Conservation (phyloP, 2,113 vertebrate species). For the Hiodon tergisus region DNA sequence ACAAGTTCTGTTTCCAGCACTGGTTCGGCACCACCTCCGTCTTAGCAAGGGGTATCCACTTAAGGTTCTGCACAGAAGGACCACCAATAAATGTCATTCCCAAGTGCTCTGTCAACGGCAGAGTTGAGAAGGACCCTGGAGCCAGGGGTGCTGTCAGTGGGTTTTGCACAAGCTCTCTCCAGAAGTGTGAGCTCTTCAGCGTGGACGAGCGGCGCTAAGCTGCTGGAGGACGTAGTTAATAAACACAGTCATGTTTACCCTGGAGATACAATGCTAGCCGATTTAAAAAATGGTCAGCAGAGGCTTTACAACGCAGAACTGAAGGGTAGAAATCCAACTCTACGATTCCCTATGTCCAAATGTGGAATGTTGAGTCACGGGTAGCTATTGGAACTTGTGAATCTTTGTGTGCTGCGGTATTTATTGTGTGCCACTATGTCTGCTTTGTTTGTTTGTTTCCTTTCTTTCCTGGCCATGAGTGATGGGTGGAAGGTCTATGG, state of each 20-base stretch:
- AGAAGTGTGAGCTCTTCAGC: neutral
- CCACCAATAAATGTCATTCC: too few species aligned
- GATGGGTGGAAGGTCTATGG: neutral
- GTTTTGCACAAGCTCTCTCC: constrained; percentile 1
- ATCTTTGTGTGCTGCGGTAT: neutral
- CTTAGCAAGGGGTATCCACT: too few species aligned
- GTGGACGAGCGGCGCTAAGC: neutral
- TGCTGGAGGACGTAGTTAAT: constrained; percentile 5
- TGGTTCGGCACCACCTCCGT: too few species aligned
- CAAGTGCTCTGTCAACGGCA: constrained; percentile 9
- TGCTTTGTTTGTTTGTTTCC: neutral
- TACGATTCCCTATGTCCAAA: neutral
- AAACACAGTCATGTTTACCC: neutral
- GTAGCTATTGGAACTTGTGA: neutral
- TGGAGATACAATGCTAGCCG: neutral
- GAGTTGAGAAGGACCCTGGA: neutral
- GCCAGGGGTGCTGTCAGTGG: neutral
- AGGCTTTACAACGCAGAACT: too few species aligned
- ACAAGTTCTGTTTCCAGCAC: neutral
- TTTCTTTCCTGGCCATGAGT: neutral
- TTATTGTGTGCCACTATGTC: neutral
- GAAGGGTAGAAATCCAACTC: neutral
- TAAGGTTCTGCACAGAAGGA: too few species aligned
- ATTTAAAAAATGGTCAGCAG: neutral
- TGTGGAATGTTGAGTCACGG: neutral